phyloP scores from a whole-genome alignment of 2,113 vertebrate genomes.

The Tetrax tetrax region DNA sequence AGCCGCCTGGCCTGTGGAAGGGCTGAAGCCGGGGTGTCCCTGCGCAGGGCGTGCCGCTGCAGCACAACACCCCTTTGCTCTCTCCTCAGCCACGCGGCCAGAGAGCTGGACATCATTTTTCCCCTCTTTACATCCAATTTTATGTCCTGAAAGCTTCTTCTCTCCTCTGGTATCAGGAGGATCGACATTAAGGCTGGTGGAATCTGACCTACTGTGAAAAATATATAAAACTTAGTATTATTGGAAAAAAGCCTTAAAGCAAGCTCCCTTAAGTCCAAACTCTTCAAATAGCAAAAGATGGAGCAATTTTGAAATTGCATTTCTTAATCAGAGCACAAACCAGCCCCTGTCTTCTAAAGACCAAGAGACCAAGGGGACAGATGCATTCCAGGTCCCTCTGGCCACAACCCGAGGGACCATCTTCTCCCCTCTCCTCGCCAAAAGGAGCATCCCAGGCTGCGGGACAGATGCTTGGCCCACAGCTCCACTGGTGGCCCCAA shows the following conservation, averaged over 20 bases:
- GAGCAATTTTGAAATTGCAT: not conserved
- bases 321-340: not conserved
- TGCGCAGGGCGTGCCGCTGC: accelerated
- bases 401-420: not conserved
- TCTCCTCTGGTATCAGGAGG: not conserved
- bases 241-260: not conserved
- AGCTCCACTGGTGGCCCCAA: not conserved
- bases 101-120: not conserved
- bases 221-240: not conserved
- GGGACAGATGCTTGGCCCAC: not conserved
- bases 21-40: not conserved
- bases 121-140: not conserved
- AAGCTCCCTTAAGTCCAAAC: not conserved
- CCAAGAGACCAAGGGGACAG: no score
- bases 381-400: not conserved
- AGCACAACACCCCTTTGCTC: not conserved
- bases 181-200: not conserved
- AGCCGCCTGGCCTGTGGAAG: not conserved
- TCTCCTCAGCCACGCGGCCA: not conserved
- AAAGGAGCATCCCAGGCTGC: not conserved
- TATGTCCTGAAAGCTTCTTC: not conserved
- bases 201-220: not conserved
- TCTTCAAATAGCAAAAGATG: not conserved
- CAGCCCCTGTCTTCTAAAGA: accelerated
- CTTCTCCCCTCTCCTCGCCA: accelerated